These are phyloP conservation scores for Pheucticus melanocephalus DNA, from an alignment of 2,113 vertebrate genomes.

Conservation along the genomic window DNA sequence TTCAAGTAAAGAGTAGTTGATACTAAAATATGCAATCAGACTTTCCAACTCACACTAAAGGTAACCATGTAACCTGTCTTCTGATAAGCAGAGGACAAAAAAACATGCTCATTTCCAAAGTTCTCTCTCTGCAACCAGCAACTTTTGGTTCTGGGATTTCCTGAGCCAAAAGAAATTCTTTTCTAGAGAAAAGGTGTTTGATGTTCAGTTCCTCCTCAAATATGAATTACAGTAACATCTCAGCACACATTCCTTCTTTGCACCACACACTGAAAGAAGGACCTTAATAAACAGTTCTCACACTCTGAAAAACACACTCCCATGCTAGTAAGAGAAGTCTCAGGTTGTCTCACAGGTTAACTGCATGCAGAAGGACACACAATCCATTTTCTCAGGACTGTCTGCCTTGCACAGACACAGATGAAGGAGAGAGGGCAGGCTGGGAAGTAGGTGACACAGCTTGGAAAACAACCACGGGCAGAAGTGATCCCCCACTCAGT, in stretches of 20 bases:
- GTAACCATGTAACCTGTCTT: neutral
- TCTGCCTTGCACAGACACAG: neutral
- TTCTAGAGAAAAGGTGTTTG: neutral
- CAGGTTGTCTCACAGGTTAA: neutral
- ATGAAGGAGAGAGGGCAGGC: neutral
- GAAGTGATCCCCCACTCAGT: neutral
- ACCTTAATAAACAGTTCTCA: neutral
- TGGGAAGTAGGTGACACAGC: conserved; percentile 5
- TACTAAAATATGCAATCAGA: neutral
- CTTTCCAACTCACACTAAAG: neutral
- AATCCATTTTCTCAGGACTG: neutral
- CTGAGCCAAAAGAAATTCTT: neutral
- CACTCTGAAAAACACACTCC: neutral
- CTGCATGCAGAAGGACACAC: neutral
- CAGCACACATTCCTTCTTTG: neutral
- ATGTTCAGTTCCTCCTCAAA: neutral
- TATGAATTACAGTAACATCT: neutral
- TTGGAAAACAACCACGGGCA: neutral
- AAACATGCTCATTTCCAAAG: neutral
- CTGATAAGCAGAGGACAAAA: neutral
- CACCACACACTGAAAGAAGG: neutral
- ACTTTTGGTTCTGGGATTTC: neutral
- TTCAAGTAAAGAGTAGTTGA: neutral
- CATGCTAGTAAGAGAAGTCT: neutral
- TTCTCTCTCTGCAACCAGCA: neutral